Percentiles rank a stretch among this genome's conserved stretches.
Conservation (phyloP, 2,113 vertebrate genomes). For the Ploceus nigricollis region DNA sequence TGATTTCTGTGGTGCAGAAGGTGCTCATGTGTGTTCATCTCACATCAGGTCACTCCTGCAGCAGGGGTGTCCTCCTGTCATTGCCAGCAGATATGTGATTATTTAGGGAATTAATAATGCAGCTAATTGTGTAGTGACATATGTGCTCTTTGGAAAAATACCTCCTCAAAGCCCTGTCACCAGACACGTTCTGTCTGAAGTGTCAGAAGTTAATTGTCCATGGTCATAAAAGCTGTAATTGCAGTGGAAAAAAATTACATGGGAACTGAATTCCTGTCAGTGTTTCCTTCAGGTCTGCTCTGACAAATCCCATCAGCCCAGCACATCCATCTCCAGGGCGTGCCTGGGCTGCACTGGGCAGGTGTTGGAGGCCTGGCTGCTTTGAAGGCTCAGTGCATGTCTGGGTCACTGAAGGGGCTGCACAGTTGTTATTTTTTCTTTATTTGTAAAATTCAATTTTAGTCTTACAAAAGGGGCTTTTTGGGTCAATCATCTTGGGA, state of each 20-base stretch:
- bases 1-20: not conserved
- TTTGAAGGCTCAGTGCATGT: not conserved
- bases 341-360: rapidly evolving
- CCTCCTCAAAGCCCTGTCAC: not conserved
- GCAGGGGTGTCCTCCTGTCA: not conserved
- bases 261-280: not conserved
- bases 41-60: not conserved
- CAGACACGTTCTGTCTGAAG: not conserved
- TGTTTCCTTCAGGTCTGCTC: not conserved
- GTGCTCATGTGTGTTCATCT: not conserved
- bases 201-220: not conserved
- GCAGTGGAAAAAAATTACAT: not conserved
- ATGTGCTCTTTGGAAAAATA: not conserved
- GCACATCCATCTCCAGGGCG: not conserved
- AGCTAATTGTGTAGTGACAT: not conserved
- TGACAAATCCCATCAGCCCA: not conserved
- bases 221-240: not conserved
- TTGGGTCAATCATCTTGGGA: not conserved
- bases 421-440: not conserved
- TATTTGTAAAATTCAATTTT: not conserved
- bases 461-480: not conserved
- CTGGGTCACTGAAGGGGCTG: not conserved
- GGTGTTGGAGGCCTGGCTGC: not conserved
- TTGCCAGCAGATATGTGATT: not conserved
- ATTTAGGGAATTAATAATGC: not conserved